Conservation (phyloP, 2,888 invertebrate genomes). For the Tinea pellionella region DNA sequence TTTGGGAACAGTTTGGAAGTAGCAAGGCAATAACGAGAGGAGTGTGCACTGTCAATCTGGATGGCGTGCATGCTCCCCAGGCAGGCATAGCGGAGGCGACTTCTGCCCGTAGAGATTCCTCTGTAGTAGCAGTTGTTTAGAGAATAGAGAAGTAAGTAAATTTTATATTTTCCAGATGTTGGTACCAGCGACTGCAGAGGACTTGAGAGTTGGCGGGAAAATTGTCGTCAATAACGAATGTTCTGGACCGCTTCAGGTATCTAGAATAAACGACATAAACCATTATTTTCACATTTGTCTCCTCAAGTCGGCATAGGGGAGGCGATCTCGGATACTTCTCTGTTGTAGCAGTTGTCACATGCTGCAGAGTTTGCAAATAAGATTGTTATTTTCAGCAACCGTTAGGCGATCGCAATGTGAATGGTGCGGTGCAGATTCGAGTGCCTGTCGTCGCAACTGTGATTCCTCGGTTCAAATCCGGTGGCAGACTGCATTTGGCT, state of each 20-base stretch:
- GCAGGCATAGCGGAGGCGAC: too few relatives aligned
- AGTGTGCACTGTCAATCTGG: too few relatives aligned
- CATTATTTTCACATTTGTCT: too few relatives aligned
- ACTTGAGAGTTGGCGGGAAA: conserved; percentile 74
- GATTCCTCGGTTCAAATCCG: conserved; percentile 57
- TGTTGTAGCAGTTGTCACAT: too few relatives aligned
- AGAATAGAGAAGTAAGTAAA: not conserved
- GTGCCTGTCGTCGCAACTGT: conserved; percentile 74
- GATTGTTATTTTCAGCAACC: not conserved
- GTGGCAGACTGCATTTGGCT: conserved; percentile 60
- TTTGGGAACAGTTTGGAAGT: too few relatives aligned
- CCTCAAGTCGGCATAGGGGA: too few relatives aligned
- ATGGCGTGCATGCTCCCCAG: too few relatives aligned
- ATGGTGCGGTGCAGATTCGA: conserved; percentile 62
- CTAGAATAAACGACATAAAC: too few relatives aligned
- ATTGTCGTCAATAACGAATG: conserved; percentile 56
- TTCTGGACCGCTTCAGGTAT: conserved; percentile 20
- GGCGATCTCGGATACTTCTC: too few relatives aligned
- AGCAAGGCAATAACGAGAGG: too few relatives aligned
- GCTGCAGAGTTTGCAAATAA: not conserved
- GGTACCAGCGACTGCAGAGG: conserved; percentile 79
- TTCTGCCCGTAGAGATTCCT: too few relatives aligned
- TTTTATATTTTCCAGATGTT: conserved; percentile 66
- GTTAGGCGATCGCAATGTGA: conserved; percentile 17
- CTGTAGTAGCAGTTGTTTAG: too few relatives aligned